Base-by-base conservation (phyloP, 2,888 invertebrate genomes). In the Aphidius colemani region DNA sequence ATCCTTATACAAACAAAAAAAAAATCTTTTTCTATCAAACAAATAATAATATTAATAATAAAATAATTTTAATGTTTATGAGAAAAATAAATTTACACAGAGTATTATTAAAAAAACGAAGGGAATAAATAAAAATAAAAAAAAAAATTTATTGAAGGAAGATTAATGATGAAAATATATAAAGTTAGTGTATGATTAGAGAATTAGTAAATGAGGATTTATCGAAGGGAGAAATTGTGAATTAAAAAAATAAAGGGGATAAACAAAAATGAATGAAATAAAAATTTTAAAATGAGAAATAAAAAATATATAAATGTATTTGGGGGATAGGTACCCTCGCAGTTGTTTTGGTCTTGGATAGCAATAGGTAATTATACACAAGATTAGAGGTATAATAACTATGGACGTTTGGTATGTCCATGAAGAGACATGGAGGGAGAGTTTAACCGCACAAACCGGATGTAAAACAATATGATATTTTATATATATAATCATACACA, bases 351-450 rank as follows among this genome's bases (percentile, higher is more conserved):
- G 30, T 30, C 30, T 30, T 30, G 30, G 30, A 30, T 30, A 30
- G 30, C 30, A 55, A 55, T 46, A 48, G 66, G 70, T 73, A 74
- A 74, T 75, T 74, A 74, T 30, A 30, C 30, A 30, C 74, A 72
- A 72, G 71, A 72, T 72, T 74, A 74, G 73, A 66, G 71, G 71
- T 74, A 30, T 30, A 74, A 72, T 73, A 72, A 73, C 69, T 69
- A 30, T 66, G 69, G 67, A 55, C 39, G 60, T 53, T 53, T 9
- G 13, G 7, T 40, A 44, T 39, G 7, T 39, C 11, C 48, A 13
- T 13, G 30, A 13, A 30, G 48, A 46, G 6, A 13, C 7, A 39
- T 9, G 57, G 57, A 46, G 57, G 57, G 57, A 6, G 11, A 57
- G 11, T 40, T 39, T 40, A 13, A 46, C 46, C 57, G 46, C 57